phyloP scores from a whole-genome alignment of 2,797 vertebrate species.

The Anniella stebbinsi region DNA sequence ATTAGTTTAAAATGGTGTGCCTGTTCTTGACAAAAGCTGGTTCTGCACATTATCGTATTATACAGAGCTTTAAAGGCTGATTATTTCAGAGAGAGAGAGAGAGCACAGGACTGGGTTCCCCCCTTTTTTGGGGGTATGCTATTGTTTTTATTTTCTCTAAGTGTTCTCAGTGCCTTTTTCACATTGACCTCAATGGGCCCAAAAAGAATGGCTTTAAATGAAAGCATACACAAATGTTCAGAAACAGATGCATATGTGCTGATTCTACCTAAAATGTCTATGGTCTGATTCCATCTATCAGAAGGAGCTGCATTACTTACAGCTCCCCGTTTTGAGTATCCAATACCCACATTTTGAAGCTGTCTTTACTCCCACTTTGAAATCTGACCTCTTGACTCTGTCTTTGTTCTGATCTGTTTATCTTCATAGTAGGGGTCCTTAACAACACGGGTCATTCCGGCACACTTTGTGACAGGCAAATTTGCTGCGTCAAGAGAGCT shows the following conservation, averaged over 20 bases:
- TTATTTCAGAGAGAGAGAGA: constrained; percentile 56
- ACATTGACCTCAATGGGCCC: constrained; percentile 36
- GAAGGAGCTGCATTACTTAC: not conserved
- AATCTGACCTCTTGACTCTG: not conserved
- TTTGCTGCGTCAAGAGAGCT: not conserved
- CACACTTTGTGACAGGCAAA: not conserved
- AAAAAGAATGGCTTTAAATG: not conserved
- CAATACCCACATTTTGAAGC: not conserved
- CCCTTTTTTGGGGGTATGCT: constrained; percentile 30
- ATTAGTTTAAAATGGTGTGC: constrained; percentile 68
- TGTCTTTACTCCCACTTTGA: not conserved
- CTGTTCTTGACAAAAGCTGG: constrained; percentile 65
- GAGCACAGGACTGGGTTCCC: not conserved
- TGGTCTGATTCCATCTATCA: not conserved
- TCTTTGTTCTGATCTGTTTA: not conserved
- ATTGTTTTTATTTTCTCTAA: constrained; percentile 60
- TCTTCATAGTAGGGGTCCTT: not conserved
- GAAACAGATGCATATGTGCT: not conserved
- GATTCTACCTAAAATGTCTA: not conserved
- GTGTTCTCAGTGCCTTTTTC: constrained; percentile 29
- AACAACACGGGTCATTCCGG: not conserved
- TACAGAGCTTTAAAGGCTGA: constrained; percentile 29
- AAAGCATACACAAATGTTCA: not conserved
- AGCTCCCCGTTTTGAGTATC: not conserved
- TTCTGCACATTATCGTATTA: constrained; percentile 62